phyloP scores from a whole-genome alignment of 2,888 invertebrate genomes.

The Julus scanicus region DNA sequence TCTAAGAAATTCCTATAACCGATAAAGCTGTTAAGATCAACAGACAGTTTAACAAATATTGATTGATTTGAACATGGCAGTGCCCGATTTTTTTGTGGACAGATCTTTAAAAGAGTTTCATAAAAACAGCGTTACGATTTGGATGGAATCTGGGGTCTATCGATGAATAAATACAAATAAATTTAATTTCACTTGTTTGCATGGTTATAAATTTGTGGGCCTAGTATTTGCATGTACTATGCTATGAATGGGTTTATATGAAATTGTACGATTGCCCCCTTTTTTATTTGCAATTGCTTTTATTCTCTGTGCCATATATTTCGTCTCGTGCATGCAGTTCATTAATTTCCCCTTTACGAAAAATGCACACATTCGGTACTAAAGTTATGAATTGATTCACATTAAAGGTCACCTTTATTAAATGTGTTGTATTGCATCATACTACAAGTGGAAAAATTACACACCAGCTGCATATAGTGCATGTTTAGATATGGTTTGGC shows the following conservation, averaged over 20 bases:
- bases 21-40: neutral
- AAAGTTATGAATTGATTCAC: neutral
- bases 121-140: neutral
- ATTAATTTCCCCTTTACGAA: neutral
- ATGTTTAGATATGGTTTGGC: neutral
- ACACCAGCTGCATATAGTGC: neutral
- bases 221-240: neutral
- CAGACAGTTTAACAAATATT: too few relatives aligned
- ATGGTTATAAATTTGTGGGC: neutral
- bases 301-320: neutral
- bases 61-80: neutral
- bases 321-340: neutral
- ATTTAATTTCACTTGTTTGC: neutral
- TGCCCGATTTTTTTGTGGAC: neutral
- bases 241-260: neutral
- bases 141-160: neutral
- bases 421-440: neutral
- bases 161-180: neutral
- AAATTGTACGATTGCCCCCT: neutral
- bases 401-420: conserved; percentile 24
- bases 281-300: neutral
- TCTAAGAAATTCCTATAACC: neutral
- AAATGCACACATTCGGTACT: neutral
- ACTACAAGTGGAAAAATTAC: neutral
- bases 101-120: neutral